These are phyloP conservation scores for Gnathonemus echidnorhynchus DNA, from an alignment of 2,113 vertebrate species.

Conservation along the genomic window DNA sequence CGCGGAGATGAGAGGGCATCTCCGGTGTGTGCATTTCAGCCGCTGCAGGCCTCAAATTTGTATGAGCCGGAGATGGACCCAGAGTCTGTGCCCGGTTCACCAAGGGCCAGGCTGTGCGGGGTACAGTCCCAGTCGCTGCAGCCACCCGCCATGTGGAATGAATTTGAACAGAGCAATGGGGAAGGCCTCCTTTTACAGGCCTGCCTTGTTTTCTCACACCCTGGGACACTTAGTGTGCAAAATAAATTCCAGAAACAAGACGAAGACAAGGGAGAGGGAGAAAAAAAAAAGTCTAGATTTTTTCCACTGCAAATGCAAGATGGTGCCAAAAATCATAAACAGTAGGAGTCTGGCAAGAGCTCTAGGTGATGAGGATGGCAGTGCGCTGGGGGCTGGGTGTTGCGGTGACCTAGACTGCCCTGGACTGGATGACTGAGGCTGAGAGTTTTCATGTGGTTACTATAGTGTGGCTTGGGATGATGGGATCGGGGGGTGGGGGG, in stretches of 20 bases:
- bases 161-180: conserved; percentile 47
- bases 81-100: not conserved
- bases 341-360: conserved; percentile 38
- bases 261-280: conserved; percentile 41
- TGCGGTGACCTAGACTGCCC: conserved; percentile 20
- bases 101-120: not conserved
- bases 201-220: conserved; percentile 62
- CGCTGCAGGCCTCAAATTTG: not conserved
- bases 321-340: conserved; percentile 42
- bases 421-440: not conserved
- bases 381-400: conserved; percentile 28
- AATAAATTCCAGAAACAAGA: conserved; percentile 58
- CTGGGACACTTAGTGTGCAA: conserved; percentile 51
- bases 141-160: conserved; percentile 56
- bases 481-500: not conserved
- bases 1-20: not conserved
- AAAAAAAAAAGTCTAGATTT: conserved; percentile 35
- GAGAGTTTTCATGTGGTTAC: not conserved
- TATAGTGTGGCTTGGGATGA: conserved; percentile 2
- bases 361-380: not conserved
- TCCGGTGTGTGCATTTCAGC: too few relatives aligned
- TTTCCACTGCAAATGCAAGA: conserved; percentile 63
- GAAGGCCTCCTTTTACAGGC: conserved; percentile 53
- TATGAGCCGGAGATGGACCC: not conserved
- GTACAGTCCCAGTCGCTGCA: not conserved